Base-by-base conservation (phyloP, 2,888 invertebrate species). In the Diaperis boleti region DNA sequence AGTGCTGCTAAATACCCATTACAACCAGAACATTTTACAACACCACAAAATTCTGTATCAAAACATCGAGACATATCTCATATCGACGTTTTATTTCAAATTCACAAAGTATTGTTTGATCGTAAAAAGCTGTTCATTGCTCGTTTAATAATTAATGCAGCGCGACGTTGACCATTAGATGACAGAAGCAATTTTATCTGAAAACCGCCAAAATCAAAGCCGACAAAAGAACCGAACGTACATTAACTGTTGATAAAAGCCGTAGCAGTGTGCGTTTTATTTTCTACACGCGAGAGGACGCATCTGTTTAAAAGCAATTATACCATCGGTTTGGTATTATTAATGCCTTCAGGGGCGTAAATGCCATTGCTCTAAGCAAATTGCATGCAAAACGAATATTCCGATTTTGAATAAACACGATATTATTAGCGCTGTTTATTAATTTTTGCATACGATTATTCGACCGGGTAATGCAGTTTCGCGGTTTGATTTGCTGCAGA, bases 231-330 rank as follows among this genome's bases (percentile, higher is more conserved):
- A 39, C n/a, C n/a, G n/a, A 52, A 49, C 49, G 42, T 49, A 29
- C 31, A 42, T 60, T 59, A 59, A 59, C 50, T 60, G 52, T 52
- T 60, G 59, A 52, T 60, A 50, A 60, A 52, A 60, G 59, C 59
- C 52, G 59, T 60, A 42, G 52, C 59, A 52, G 52, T 18, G 42
- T 52, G 44, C 44, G 59, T 52, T 59, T 59, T 59, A 59, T 59
- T 59, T 59, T 59, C 33, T 49, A 59, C 59, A 59, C 47, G 31
- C 50, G 59, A 60, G 52, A 52, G 59, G 26, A 45, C 59, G 52
- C 59, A 60, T 52, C 59, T 60, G 59, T 50, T 60, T 52, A 60
- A 60, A 60, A 60, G 52, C 59, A 60, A 60, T 60, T 60, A 52
- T 60, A 60, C 50, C 59, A 60, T 60, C 52, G 59, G 59, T 31